These are phyloP conservation scores for Misgurnus anguillicaudatus DNA, from an alignment of 2,113 vertebrate genomes.

Conservation along the genomic window DNA sequence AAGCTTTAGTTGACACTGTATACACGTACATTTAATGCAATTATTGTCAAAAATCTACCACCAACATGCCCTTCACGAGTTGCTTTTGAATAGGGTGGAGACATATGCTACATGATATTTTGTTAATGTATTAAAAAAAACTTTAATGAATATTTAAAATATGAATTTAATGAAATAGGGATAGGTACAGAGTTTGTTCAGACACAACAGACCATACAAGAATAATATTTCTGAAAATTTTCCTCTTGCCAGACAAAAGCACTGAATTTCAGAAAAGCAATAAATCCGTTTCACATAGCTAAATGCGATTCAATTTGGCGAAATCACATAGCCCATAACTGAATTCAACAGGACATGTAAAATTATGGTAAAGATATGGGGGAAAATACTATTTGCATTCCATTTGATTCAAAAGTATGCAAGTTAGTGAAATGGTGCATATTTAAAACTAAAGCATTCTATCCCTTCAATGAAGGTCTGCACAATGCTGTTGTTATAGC, in stretches of 20 bases:
- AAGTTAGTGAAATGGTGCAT: constrained; percentile 51
- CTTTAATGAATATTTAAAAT: not conserved
- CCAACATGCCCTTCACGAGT: not conserved
- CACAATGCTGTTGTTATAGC: constrained; percentile 74
- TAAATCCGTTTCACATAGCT: not conserved
- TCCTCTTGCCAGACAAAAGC: not conserved
- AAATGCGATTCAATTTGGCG: not conserved
- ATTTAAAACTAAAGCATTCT: constrained; percentile 57
- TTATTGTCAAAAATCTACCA: not conserved
- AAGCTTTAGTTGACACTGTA: constrained; percentile 38
- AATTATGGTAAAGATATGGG: not conserved
- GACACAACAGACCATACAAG: not conserved
- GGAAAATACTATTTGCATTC: constrained; percentile 49
- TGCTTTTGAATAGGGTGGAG: not conserved
- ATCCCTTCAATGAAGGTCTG: constrained; percentile 82
- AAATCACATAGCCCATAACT: not conserved
- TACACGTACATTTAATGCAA: not conserved
- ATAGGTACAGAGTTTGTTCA: not conserved
- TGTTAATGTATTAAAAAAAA: not conserved
- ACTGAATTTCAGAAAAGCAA: constrained; percentile 31
- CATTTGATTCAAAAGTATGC: constrained; percentile 47
- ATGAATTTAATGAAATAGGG: not conserved
- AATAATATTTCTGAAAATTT: not conserved
- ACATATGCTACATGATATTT: constrained; percentile 5
- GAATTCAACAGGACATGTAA: not conserved